Conservation (phyloP, 2,797 vertebrate species). For the Sebastes flavidus region DNA sequence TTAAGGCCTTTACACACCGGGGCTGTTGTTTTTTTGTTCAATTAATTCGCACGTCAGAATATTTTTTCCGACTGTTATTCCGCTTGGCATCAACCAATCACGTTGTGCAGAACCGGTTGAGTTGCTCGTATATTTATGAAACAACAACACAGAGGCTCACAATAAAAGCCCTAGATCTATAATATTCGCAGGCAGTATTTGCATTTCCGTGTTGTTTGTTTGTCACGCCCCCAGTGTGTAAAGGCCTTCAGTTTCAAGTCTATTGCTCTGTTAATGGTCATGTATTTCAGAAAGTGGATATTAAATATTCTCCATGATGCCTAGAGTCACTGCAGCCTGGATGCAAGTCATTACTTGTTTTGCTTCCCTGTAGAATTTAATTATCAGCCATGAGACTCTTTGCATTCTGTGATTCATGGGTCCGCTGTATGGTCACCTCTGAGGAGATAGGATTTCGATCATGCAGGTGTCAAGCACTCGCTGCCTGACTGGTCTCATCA, state of each 20-base stretch:
- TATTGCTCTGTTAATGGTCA: not conserved
- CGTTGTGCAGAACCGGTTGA: too few relatives aligned
- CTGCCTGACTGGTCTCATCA: slow-evolving; percentile 27
- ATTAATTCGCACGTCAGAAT: too few relatives aligned
- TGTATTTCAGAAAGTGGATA: not conserved
- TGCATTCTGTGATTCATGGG: slow-evolving; percentile 7
- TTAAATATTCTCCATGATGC: not conserved
- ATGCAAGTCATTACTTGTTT: slow-evolving; percentile 4
- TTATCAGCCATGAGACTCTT: not conserved
- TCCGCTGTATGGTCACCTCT: slow-evolving; percentile 8
- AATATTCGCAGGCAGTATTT: too few relatives aligned
- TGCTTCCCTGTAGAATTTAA: not conserved
- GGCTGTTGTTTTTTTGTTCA: too few relatives aligned
- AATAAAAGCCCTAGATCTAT: too few relatives aligned
- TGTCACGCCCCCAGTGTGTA: too few relatives aligned
- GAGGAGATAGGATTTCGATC: slow-evolving; percentile 24
- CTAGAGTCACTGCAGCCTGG: not conserved
- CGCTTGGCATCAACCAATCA: too few relatives aligned
- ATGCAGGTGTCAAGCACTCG: slow-evolving; percentile 18
- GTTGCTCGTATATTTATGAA: too few relatives aligned
- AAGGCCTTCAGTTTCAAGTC: not conserved
- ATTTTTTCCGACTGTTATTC: too few relatives aligned
- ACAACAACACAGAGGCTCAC: too few relatives aligned
- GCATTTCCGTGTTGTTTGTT: too few relatives aligned
- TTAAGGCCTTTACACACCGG: too few relatives aligned